Percentiles rank a stretch among this genome's conserved stretches.
Conservation (phyloP, 30 jellyfish, hydroid and myxozoan species). For the Morbakka virulenta region DNA sequence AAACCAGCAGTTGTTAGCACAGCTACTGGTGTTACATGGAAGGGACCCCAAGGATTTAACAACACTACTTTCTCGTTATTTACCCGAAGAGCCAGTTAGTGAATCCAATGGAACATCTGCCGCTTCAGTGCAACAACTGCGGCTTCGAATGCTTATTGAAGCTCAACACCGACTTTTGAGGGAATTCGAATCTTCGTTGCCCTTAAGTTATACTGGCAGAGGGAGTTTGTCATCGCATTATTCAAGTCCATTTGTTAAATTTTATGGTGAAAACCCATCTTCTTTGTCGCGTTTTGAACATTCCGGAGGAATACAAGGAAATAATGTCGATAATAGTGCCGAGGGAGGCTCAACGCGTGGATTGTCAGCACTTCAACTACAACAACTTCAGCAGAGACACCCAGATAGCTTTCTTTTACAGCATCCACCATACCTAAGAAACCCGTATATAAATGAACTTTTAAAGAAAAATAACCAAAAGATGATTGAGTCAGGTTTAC, state of each 20-base stretch:
- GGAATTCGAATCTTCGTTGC: conserved; percentile 52
- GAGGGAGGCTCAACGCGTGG: conserved; percentile 45
- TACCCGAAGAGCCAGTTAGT: conserved; percentile 50
- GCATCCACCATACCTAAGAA: conserved; percentile 61
- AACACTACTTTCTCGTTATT: conserved; percentile 58
- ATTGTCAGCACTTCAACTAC: conserved; percentile 44
- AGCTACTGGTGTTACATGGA: conserved; percentile 71
- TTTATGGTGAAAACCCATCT: neutral
- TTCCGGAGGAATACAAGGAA: neutral
- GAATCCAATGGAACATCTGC: conserved; percentile 64
- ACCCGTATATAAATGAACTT: conserved; percentile 49
- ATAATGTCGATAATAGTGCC: no score
- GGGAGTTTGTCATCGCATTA: conserved; percentile 14
- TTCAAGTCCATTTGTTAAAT: conserved; percentile 18
- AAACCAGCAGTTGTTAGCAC: conserved; percentile 71
- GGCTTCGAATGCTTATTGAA: conserved; percentile 69
- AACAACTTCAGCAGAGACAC: conserved; percentile 51
- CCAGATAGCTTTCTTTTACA: conserved; percentile 64
- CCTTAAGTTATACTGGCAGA: conserved; percentile 47
- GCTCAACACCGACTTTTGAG: conserved; percentile 71
- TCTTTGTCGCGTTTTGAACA: conserved; percentile 21
- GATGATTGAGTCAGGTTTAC: conserved; percentile 37
- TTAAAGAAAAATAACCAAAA: conserved; percentile 47
- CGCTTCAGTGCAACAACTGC: conserved; percentile 64
- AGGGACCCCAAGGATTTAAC: conserved; percentile 80